Base-by-base conservation (phyloP, 2,888 invertebrate species). In the Ischnura elegans region DNA sequence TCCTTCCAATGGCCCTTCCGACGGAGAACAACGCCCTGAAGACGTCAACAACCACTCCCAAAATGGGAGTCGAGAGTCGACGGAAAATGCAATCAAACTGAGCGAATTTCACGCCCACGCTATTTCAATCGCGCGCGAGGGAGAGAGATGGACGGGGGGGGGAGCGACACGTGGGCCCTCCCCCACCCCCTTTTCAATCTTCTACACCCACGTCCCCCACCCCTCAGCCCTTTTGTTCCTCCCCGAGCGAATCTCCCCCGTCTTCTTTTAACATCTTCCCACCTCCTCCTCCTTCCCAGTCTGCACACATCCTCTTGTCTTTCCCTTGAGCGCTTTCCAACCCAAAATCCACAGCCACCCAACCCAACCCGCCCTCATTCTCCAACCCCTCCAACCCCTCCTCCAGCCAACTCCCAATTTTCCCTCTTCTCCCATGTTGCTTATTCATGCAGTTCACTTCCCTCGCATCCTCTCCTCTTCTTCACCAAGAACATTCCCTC, bases 21-120 rank as follows among this genome's bases (percentile, higher is more conserved):
- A 8, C 5, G n/a, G 51, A 51, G 47, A 90, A 42, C 55, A 42
- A 61, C 90, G 43, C 90, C 42, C 43, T 61, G 66, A 43, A 66
- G 90, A 55, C 90, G 90, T 90, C 90, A 90, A 90, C 90, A 90
- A 90, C 90, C 90, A 46, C 86, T 46, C 90, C 61, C 90, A 90
- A 90, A 90, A 55, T 76, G 76, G 76, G 76, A 76, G 76, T 76
- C 76, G 76, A 76, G 76, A 76, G 86, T 66, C 90, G 61, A 45
- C 61, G 90, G 76, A 90, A 90, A 90, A 90, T 90, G 90, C 90
- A 90, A 90, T 90, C 90, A 90, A 90, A 90, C 90, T 43, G 90
- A 90, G 90, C 90, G 90, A 90, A 90, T 90, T 90, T 90, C 90
- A 90, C 90, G 90, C 90, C 90, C 42, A 66, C 61, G 90, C 66